A percentile compares a stretch with the other conserved stretches of the same genome.
Evolutionary conservation across 1,140 invertebrate genomes (phyloP).

Genomic region (Grapholita molesta): DNA sequence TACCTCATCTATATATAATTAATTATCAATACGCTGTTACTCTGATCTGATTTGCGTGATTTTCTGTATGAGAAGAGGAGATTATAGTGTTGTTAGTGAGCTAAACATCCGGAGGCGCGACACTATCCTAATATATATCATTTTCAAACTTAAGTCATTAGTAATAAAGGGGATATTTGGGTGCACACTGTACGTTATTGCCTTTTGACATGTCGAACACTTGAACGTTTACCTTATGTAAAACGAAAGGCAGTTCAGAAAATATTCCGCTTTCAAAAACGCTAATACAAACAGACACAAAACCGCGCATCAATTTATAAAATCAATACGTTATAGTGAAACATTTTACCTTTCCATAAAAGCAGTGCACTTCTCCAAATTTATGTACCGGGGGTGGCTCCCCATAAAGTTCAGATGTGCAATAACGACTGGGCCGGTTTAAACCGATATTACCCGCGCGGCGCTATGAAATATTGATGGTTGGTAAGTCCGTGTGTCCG

Average conservation of each 20-base stretch:
- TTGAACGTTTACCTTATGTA: background rate
- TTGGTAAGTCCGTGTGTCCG: slow-evolving; percentile 17
- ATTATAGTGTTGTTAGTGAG: no score
- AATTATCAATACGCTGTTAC: no score
- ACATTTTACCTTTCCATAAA: slow-evolving; percentile 69
- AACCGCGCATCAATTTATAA: slow-evolving; percentile 40
- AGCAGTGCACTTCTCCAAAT: slow-evolving; percentile 67
- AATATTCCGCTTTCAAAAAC: background rate
- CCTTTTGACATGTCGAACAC: no score
- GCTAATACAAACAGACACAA: background rate
- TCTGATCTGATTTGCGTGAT: no score
- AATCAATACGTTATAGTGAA: slow-evolving; percentile 66
- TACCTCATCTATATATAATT: no score
- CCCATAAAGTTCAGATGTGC: slow-evolving; percentile 72
- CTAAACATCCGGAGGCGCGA: no score
- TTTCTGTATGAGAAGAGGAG: no score
- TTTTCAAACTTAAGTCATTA: no score
- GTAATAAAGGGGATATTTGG: no score
- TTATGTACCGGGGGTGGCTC: slow-evolving; percentile 68
- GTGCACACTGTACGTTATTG: no score
- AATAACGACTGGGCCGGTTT: slow-evolving; percentile 67
- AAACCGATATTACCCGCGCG: slow-evolving; percentile 61
- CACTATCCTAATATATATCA: no score
- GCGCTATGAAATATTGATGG: slow-evolving; percentile 65
- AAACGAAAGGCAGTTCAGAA: background rate